These are phyloP conservation scores for Vidua macroura DNA, from an alignment of 2,113 vertebrate species.

Conservation along the genomic window DNA sequence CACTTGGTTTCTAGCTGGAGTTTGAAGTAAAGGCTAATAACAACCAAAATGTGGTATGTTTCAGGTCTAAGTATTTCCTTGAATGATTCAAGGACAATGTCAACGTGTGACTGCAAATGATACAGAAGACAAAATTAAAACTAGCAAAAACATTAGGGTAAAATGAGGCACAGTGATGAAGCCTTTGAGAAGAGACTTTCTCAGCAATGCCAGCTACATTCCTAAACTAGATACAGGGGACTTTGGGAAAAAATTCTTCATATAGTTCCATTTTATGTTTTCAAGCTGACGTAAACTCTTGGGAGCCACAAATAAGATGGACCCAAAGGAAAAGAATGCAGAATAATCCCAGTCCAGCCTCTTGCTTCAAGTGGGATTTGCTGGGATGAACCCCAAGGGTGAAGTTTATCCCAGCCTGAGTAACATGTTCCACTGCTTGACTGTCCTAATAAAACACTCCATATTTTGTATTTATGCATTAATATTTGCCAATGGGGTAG, in stretches of 20 bases:
- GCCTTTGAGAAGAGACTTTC: neutral
- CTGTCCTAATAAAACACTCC: neutral
- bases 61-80: neutral
- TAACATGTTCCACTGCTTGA: neutral
- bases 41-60: neutral
- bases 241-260: neutral
- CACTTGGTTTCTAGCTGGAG: neutral
- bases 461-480: neutral
- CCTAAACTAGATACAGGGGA: neutral
- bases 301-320: neutral
- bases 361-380: neutral
- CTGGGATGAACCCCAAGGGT: neutral
- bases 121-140: neutral
- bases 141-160: neutral
- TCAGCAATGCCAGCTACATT: neutral
- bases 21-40: neutral
- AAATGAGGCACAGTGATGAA: neutral
- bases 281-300: neutral
- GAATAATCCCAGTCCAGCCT: neutral
- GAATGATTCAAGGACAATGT: neutral
- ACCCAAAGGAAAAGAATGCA: neutral
- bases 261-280: neutral
- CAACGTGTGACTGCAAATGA: neutral
- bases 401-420: neutral
- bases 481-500: neutral